Evolutionary conservation across 2,797 vertebrate genomes (phyloP), one percentile per base, ranked within the genome.

Genomic region (Clarias laeviceps): DNA sequence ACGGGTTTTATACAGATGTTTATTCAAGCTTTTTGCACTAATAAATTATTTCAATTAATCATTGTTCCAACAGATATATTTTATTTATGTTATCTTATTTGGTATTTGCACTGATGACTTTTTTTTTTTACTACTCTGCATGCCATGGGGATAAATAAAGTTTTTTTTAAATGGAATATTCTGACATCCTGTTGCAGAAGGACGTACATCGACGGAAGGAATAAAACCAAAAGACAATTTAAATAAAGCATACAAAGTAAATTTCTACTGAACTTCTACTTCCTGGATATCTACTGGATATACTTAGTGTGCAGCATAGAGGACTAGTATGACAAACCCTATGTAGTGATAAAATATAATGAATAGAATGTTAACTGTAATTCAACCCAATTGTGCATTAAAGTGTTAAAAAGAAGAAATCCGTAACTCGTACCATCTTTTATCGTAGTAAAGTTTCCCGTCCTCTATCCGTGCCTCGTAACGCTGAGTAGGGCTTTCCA

Each of bases 401-500:
- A n/a, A 64, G 62, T n/a, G 24, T 64, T 14, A 64, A 27, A 64
- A 12, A 37, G 15, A 32, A 59, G 18, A 56, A 5, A n/a, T n/a
- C 17, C 0, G 22, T 12, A 61, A 50, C 62, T 84, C 93, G 85
- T 91, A 99, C 98, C 98, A 99, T 98, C 98, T 95, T 91, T 99
- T 99, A 91, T 99, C 98, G 34, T 99, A 99, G 93, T 98, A 99
- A 40, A 99, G 96, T 87, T 99, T 99, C n/a, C 98, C 98, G 14
- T 99, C 98, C 91, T 99, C 98, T 91, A 99, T 99, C 84, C 98
- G 97, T 61, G 98, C 98, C 87, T 99, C 98, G 40, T 97, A 99
- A 0, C 98, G 95, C 92, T 98, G 98, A 0, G 96, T 94, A 0
- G 97, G 97, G 88, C 90, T 96, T 92, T 99, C 98, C 84, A 97